Evolutionary conservation across 2,113 vertebrate genomes (phyloP).

Genomic region (Semicossyphus pulcher): DNA sequence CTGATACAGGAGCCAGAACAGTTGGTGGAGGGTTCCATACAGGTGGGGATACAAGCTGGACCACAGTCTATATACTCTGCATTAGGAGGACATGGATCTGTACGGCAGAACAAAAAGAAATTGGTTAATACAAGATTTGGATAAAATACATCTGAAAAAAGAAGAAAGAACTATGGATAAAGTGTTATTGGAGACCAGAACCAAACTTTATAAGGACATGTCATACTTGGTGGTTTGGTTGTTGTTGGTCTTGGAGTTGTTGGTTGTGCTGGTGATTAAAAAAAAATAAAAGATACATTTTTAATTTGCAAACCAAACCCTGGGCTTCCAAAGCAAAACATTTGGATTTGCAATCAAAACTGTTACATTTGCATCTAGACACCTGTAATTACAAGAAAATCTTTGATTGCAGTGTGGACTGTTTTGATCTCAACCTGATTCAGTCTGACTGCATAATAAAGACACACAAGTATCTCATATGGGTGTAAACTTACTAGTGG

Average conservation of each 20-base stretch:
- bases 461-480: too few relatives aligned
- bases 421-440: too few relatives aligned
- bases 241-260: conserved; percentile 45
- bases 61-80: conserved; percentile 80
- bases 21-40: conserved; percentile 79
- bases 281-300: too few relatives aligned
- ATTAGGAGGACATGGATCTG: conserved; percentile 76
- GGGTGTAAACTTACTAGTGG: conserved; percentile 70
- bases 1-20: conserved; percentile 79
- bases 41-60: conserved; percentile 79
- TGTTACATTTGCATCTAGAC: too few relatives aligned
- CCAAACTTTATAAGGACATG: not conserved
- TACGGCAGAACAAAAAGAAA: not conserved
- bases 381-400: too few relatives aligned
- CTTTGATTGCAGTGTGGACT: too few relatives aligned
- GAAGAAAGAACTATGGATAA: not conserved
- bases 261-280: conserved; percentile 41
- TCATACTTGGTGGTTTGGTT: conserved; percentile 12
- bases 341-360: too few relatives aligned
- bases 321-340: too few relatives aligned
- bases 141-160: not conserved
- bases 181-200: conserved; percentile 5
- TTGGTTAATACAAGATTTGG: not conserved
- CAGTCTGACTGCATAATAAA: too few relatives aligned
- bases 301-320: too few relatives aligned